A percentile compares a stretch with the other conserved stretches of the same genome.
Evolutionary conservation across 2,113 vertebrate genomes (phyloP).

Genomic region (Fregata magnificens): DNA sequence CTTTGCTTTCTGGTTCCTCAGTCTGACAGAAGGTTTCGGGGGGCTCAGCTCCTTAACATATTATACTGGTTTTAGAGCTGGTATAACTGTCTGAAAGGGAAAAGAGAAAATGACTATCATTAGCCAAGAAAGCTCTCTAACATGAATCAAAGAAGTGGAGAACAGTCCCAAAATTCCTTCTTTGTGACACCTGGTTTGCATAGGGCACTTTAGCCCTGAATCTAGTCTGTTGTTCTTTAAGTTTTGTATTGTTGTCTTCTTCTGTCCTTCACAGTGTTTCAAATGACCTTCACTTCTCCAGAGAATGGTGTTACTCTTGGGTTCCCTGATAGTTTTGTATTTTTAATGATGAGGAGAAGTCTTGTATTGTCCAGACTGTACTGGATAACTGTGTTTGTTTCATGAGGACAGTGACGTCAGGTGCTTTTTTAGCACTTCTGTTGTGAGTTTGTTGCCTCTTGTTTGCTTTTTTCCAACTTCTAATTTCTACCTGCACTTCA

Average conservation of each 20-base stretch:
- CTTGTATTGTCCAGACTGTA: background rate
- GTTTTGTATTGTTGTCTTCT: background rate
- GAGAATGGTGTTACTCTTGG: background rate
- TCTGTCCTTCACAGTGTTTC: background rate
- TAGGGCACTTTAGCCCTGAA: background rate
- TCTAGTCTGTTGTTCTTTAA: background rate
- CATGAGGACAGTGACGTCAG: background rate
- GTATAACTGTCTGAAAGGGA: background rate
- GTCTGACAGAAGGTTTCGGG: background rate
- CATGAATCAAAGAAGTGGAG: background rate
- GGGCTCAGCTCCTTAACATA: background rate
- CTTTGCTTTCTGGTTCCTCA: background rate
- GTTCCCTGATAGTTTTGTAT: background rate
- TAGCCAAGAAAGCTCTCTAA: background rate
- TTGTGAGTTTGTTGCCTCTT: background rate
- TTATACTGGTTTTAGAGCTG: background rate
- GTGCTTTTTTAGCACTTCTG: background rate
- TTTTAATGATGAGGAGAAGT: background rate
- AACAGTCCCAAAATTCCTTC: background rate
- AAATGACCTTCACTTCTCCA: background rate
- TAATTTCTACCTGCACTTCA: background rate
- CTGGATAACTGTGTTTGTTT: background rate
- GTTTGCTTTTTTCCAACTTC: background rate
- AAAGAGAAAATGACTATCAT: background rate
- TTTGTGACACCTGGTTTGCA: background rate